Base-by-base conservation (phyloP, 1,140 invertebrate species). In the Helicoverpa armigera region DNA sequence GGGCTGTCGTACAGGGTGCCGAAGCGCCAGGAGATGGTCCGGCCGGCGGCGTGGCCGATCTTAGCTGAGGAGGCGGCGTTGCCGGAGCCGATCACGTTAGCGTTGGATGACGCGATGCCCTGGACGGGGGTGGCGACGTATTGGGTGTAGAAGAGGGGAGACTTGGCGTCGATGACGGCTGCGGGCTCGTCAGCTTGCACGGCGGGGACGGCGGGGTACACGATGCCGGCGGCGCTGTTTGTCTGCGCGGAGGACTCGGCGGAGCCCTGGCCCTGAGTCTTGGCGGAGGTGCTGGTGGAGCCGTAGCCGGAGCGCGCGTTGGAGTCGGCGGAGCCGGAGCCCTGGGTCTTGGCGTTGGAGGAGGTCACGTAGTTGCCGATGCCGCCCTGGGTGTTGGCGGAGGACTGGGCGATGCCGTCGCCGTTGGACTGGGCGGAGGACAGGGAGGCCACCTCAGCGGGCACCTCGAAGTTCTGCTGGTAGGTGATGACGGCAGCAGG, bases 401-500 rank as follows among this genome's bases (percentile, higher is more conserved):
- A 89, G 5, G 91, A 87, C 14, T 89, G 87, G 2, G 87, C 85
- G 69, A 92, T 88, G 18, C 82, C 83, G 60, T 84, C 83, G 12
- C 85, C 91, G 63, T 92, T 87, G 54, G 83, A 35, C n/a, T 82
- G 53, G 80, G 88, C 88, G 10, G 84, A 83, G 0, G 93, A 94
- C 79, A 84, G 80, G 79, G 89, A 90, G 13, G 72, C 83, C 18
- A 35, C 35, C 7, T 35, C 35, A 35, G 84, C 61, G 43, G 91
- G 91, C 0, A 81, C 81, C 80, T 87, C 90, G 51, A 91, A 93
- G 81, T 89, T 92, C 74, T 94, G 92, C 63, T 93, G 84, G 76
- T 94, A 93, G 11, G 93, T 89, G 3, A 93, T 83, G 5, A 94
- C 82, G 7, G 88, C 88, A 4, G 88, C 91, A 12, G 93, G 92